A percentile compares a stretch with the other conserved stretches of the same genome.
phyloP scores from a whole-genome alignment of 2,113 vertebrate genomes.

The Illadopsis cleaveri region DNA sequence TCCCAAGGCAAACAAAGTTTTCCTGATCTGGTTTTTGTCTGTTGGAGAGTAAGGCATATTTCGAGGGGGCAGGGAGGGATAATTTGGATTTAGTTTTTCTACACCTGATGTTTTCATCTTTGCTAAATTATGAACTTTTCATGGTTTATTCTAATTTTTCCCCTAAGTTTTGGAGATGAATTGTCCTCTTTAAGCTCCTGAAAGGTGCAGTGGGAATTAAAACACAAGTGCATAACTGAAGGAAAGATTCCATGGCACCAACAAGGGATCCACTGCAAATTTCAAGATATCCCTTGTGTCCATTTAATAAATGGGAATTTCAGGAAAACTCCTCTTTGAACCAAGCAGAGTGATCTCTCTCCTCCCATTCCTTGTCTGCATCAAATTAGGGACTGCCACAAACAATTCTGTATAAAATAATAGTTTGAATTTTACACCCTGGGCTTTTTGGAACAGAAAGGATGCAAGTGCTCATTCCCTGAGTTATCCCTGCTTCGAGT shows the following conservation, averaged over 20 bases:
- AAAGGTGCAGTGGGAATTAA: background rate
- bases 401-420: accelerated
- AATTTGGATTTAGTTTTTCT: background rate
- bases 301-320: background rate
- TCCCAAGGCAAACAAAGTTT: background rate
- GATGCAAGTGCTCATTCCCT: background rate
- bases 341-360: background rate
- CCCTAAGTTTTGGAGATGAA: background rate
- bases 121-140: background rate
- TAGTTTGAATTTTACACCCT: background rate
- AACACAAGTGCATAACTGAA: background rate
- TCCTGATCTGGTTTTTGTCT: background rate
- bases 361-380: background rate
- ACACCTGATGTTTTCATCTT: background rate
- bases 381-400: background rate
- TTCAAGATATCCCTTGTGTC: background rate
- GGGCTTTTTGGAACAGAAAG: background rate
- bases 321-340: background rate
- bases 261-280: background rate
- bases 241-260: background rate
- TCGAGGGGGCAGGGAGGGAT: accelerated
- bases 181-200: background rate
- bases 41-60: background rate
- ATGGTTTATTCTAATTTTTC: background rate
- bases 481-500: background rate